Evolutionary conservation across 2,797 vertebrate genomes (phyloP), one percentile per base, ranked within the genome.

Genomic region (Peromyscus nudipes): DNA sequence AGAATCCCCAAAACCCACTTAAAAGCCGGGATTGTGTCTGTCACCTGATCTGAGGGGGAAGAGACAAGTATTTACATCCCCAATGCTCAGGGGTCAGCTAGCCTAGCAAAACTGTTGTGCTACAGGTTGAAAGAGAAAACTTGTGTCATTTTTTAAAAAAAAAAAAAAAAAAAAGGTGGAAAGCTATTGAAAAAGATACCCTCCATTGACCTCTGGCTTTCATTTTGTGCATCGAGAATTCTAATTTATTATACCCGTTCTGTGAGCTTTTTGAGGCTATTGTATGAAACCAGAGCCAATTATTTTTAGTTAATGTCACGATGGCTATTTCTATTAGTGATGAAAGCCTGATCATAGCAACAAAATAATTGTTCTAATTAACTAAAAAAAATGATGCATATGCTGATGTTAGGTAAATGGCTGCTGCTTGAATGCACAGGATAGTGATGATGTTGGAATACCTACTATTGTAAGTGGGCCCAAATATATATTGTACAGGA

Each of bases 301-400:
- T 83, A 37, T 57, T 87, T 49, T 83, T 77, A 55, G 5, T 79
- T 91, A 79, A 89, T 79, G 43, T 57, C 52, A 83, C 6, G 1
- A 31, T 94, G 82, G 31, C 60, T 64, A 0, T 93, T 97, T 96
- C 92, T 71, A 83, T 91, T 60, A 79, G 10, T 94, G 64, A 57
- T 69, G 21, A 84, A 64, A 85, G 87, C 81, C 14, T 60, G 17
- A 81, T 11, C 92, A 64, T 85, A 92, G n/a, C 79, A 23, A 43
- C n/a, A 57, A 46, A 62, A 60, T 49, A 49, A 64, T 29, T 88
- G 12, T 82, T 83, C 21, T 52, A 65, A 49, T 91, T 82, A 89
- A 49, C 69, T 93, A 92, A 89, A 85, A 55, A 55, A 86, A 69
- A 81, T 49, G 13, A 21, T 34, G 34, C 13, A 1, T 80, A 37